Evolutionary conservation across 2,113 vertebrate species (phyloP).

Genomic region (Lagenorhynchus albirostris): DNA sequence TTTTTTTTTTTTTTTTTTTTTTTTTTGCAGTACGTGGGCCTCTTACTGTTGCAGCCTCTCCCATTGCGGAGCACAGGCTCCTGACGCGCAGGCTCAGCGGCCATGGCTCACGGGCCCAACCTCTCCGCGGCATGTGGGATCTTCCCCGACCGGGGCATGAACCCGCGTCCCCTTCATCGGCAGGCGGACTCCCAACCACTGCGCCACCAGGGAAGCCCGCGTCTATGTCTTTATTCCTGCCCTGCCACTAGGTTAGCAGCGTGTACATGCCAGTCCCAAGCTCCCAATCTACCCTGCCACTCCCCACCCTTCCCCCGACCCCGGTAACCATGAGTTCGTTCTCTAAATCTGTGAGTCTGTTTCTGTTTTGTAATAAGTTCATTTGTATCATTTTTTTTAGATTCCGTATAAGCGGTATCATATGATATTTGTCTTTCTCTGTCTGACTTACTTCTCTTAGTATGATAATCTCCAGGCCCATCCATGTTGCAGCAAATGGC

Average conservation of each 20-base stretch:
- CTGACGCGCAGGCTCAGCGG: too few species aligned
- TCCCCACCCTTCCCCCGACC: not conserved
- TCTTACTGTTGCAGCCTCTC: too few species aligned
- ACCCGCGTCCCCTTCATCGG: rapidly evolving
- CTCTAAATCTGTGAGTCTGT: not conserved
- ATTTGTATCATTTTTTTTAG: not conserved
- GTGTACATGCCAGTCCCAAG: not conserved
- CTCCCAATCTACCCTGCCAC: not conserved
- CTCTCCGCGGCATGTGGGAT: too few species aligned
- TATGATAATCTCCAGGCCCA: too few species aligned
- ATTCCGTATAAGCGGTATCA: not conserved
- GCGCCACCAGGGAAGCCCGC: too few species aligned
- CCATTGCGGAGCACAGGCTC: too few species aligned
- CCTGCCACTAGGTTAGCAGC: too few species aligned
- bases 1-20: too few species aligned
- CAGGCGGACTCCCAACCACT: too few species aligned
- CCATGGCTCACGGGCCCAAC: too few species aligned
- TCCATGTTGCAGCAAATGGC: not conserved
- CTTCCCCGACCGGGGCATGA: too few species aligned
- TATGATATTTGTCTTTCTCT: not conserved
- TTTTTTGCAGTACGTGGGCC: too few species aligned
- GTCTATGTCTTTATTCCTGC: not conserved
- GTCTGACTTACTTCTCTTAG: not conserved
- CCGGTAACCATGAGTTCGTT: not conserved
- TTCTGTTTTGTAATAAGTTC: not conserved